Conservation (phyloP, 2,113 vertebrate genomes). For the Corynorhinus townsendii region DNA sequence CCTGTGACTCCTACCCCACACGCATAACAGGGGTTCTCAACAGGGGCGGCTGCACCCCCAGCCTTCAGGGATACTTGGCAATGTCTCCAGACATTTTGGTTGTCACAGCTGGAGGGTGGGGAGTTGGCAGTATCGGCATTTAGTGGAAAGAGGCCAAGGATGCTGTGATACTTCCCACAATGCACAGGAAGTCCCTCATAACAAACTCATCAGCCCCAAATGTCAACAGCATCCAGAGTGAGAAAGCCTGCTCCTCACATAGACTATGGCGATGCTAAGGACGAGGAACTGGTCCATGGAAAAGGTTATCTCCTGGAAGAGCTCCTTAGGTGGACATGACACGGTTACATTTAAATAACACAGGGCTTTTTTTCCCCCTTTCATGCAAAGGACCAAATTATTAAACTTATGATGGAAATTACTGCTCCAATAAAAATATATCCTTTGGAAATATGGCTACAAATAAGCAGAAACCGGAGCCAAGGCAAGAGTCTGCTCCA, state of each 20-base stretch:
- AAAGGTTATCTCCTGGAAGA: not conserved
- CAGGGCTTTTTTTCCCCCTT: not conserved
- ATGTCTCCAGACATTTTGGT: not conserved
- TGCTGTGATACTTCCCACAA: not conserved
- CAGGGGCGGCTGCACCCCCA: not conserved
- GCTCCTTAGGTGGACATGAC: not conserved
- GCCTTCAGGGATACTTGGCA: not conserved
- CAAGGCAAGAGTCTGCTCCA: not conserved
- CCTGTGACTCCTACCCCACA: no score
- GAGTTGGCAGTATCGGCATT: not conserved
- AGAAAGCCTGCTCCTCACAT: not conserved
- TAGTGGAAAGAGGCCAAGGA: not conserved
- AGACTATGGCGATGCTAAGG: not conserved
- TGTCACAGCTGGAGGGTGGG: not conserved
- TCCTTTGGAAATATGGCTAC: conserved; percentile 17
- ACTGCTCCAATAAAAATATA: conserved; percentile 19
- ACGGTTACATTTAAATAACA: conserved; percentile 47
- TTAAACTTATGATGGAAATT: conserved; percentile 33
- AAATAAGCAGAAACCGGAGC: not conserved
- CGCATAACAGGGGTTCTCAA: not conserved
- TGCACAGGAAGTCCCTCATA: not conserved
- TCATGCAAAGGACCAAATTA: conserved; percentile 40
- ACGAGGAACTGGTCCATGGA: not conserved
- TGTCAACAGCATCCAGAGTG: accelerated
- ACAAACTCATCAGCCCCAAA: not conserved